These are phyloP conservation scores for Eulithis testata DNA, from an alignment of 2,888 invertebrate genomes.

Conservation along the genomic window DNA sequence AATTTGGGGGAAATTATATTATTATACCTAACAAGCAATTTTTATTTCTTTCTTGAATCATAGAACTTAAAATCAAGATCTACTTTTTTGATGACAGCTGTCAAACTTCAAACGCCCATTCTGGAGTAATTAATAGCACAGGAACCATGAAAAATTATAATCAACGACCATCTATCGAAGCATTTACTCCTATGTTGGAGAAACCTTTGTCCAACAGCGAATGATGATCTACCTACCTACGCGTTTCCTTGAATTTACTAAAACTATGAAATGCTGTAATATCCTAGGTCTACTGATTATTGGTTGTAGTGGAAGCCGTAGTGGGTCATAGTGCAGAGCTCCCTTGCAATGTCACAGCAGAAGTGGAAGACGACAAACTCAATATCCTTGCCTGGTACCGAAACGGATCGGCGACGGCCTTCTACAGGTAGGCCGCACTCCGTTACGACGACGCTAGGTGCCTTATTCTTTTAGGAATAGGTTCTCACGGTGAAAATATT, in stretches of 20 bases:
- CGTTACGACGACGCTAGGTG: not conserved
- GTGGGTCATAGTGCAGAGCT: conserved; percentile 69
- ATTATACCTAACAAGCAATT: too few relatives aligned
- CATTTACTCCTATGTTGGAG: too few relatives aligned
- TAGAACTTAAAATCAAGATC: too few relatives aligned
- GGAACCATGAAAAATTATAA: not conserved
- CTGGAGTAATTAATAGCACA: too few relatives aligned
- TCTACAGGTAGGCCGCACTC: conserved; percentile 67
- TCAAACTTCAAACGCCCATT: too few relatives aligned
- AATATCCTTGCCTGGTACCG: conserved; percentile 75
- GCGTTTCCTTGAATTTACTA: not conserved
- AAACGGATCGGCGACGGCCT: conserved; percentile 66
- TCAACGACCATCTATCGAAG: not conserved
- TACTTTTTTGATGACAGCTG: too few relatives aligned
- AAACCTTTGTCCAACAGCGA: too few relatives aligned
- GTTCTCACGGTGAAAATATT: too few relatives aligned
- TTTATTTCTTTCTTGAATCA: too few relatives aligned
- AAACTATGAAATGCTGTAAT: not conserved
- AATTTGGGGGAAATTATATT: too few relatives aligned
- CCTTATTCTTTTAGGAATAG: not conserved
- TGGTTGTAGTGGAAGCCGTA: conserved; percentile 66
- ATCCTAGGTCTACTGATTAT: not conserved
- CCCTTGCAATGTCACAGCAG: conserved; percentile 71
- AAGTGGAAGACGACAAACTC: conserved; percentile 64
- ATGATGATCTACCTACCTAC: too few relatives aligned